These are phyloP conservation scores for Argopecten irradians DNA, from an alignment of 1,140 invertebrate species.

Conservation along the genomic window DNA sequence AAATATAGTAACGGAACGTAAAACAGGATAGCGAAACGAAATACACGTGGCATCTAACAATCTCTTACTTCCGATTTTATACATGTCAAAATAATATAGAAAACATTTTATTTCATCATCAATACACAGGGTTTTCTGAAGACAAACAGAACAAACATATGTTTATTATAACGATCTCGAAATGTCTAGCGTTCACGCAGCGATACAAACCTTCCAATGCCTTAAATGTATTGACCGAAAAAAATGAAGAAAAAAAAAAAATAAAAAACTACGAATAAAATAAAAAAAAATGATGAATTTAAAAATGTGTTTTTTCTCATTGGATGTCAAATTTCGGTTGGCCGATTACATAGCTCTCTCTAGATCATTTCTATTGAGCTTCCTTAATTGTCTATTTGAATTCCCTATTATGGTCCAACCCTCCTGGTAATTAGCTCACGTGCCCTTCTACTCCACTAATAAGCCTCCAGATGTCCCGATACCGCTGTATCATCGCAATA, in stretches of 20 bases:
- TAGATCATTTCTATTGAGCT: not conserved
- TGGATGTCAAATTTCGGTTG: not conserved
- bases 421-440: slow-evolving; percentile 7
- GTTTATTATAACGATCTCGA: not conserved
- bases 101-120: slow-evolving; percentile 23
- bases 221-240: not conserved
- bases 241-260: no score
- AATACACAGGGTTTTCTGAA: not conserved
- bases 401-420: not conserved
- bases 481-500: not conserved
- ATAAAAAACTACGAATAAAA: no score
- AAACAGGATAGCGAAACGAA: slow-evolving; percentile 9
- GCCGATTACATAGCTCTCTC: slow-evolving; percentile 8
- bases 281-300: not conserved
- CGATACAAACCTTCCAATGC: not conserved
- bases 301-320: slow-evolving; percentile 12
- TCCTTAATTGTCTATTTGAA: slow-evolving; percentile 22
- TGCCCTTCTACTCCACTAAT: not conserved
- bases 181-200: not conserved
- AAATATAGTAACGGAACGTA: not conserved
- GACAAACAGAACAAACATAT: not conserved
- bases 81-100: not conserved
- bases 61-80: slow-evolving; percentile 6
- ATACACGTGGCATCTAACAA: not conserved
- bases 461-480: not conserved